Percentiles rank a stretch among this genome's conserved stretches.
Conservation (phyloP, 2,888 invertebrate species). For the Dorcus parallelipipedus region DNA sequence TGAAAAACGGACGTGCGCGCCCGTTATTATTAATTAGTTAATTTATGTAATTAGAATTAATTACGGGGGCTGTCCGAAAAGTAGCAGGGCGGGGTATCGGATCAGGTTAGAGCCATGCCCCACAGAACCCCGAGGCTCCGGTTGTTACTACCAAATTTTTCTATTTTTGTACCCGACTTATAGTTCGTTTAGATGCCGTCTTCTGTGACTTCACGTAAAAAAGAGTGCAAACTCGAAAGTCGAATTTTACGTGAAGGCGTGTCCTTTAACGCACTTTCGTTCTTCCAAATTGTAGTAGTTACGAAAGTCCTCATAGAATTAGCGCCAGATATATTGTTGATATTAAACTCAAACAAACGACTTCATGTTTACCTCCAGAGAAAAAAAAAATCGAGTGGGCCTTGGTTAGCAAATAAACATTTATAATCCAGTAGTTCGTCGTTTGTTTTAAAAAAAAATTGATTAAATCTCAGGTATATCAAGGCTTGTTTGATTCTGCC, state of each 20-base stretch:
- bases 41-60: slow-evolving; percentile 5
- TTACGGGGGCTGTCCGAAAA: slow-evolving; percentile 10
- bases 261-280: not conserved
- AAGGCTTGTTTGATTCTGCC: no score
- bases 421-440: no score
- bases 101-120: slow-evolving; percentile 8
- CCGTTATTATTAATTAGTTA: slow-evolving; percentile 1
- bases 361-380: no score
- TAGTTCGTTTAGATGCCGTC: slow-evolving; percentile 13
- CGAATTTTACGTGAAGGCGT: not conserved
- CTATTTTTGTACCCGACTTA: slow-evolving; percentile 24
- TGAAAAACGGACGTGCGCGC: no score
- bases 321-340: no score
- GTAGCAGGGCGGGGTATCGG: slow-evolving; percentile 4
- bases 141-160: slow-evolving; percentile 14
- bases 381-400: no score
- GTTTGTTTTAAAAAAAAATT: no score
- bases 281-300: not conserved
- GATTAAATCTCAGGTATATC: no score
- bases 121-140: not conserved
- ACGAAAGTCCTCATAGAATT: no score
- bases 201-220: slow-evolving; percentile 10
- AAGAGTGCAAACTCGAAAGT: not conserved
- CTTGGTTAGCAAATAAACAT: no score
- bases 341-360: no score